A percentile compares a stretch with the other conserved stretches of the same genome.
Evolutionary conservation across 2,888 invertebrate species (phyloP).

Genomic region (Archips xylosteana): DNA sequence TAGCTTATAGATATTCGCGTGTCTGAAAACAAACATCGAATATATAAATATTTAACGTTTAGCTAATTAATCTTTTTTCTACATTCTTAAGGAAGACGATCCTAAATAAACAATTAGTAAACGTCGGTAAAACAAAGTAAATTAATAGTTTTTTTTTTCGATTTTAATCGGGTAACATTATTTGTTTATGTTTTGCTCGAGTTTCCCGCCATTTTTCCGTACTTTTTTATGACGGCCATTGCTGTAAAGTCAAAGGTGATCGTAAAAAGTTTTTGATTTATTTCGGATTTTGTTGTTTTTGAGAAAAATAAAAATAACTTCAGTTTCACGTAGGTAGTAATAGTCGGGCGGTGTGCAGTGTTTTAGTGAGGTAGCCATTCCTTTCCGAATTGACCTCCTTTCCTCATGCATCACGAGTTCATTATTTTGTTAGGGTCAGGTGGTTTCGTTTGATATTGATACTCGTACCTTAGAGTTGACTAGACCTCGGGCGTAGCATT

Average conservation of each 20-base stretch:
- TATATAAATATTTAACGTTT: constrained; percentile 18
- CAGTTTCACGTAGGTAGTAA: background rate
- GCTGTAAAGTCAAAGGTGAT: background rate
- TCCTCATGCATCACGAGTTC: constrained; percentile 17
- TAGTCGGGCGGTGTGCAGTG: background rate
- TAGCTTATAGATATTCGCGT: constrained; percentile 18
- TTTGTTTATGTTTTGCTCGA: constrained; percentile 30
- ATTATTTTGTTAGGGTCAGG: background rate
- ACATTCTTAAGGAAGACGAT: constrained; percentile 12
- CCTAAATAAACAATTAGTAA: constrained; percentile 3
- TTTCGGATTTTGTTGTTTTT: background rate
- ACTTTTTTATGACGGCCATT: constrained; percentile 12
- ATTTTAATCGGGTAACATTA: constrained; percentile 36
- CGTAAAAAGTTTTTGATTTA: constrained; percentile 14
- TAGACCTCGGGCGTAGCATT: background rate
- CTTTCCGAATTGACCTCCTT: constrained; percentile 77
- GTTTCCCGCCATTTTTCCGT: constrained; percentile 54
- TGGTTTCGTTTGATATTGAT: background rate
- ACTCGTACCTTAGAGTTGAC: background rate
- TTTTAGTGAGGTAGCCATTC: constrained; percentile 45
- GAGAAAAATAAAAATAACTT: background rate
- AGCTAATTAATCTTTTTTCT: constrained; percentile 11
- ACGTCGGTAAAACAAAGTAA: background rate
- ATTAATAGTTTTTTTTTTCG: constrained; percentile 1
- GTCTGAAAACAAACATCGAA: constrained; percentile 11